These are phyloP conservation scores for Nomada lathburiana DNA, from an alignment of 2,888 invertebrate species.

Conservation along the genomic window DNA sequence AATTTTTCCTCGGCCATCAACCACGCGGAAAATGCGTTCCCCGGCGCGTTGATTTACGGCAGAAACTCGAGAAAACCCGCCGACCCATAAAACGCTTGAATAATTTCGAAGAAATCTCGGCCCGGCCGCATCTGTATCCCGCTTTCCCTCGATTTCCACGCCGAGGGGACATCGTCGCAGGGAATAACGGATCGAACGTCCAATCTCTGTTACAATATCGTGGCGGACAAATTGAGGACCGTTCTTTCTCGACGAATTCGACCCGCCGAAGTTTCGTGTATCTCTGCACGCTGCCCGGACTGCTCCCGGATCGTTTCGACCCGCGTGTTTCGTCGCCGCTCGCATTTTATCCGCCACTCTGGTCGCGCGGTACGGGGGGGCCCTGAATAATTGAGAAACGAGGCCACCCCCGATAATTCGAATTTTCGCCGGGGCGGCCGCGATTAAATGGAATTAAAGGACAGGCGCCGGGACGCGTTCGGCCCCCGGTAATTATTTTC, in stretches of 20 bases:
- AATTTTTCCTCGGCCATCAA: conserved; percentile 43
- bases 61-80: conserved; percentile 24
- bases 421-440: conserved; percentile 32
- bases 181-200: neutral
- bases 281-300: no score
- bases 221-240: no score
- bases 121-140: neutral
- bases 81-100: conserved; percentile 48
- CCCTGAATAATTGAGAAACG: conserved; percentile 41
- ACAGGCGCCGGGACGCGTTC: neutral
- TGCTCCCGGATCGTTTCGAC: neutral
- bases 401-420: conserved; percentile 28
- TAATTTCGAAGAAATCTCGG: conserved; percentile 58
- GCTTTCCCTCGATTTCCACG: neutral
- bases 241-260: no score
- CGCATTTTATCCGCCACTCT: neutral
- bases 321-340: neutral
- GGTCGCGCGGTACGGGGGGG: neutral
- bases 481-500: conserved; percentile 27
- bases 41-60: conserved; percentile 48
- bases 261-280: no score
- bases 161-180: neutral
- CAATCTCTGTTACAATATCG: no score
- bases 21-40: conserved; percentile 37
- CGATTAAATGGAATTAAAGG: conserved; percentile 37